Conservation (phyloP, 2,888 invertebrate species). For the Oscheius sp. region DNA sequence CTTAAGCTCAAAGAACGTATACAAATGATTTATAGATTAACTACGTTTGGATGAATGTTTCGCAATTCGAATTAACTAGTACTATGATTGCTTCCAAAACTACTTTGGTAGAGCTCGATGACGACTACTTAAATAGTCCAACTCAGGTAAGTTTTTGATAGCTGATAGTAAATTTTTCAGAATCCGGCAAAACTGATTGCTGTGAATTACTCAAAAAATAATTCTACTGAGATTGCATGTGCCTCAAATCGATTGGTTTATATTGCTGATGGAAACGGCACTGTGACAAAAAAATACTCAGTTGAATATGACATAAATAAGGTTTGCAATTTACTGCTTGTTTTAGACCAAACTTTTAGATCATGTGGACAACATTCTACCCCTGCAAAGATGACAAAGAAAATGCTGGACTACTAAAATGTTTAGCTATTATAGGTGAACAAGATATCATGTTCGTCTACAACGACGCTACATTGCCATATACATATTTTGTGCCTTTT, state of each 20-base stretch:
- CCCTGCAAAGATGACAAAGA: slow-evolving; percentile 2
- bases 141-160: too few species aligned
- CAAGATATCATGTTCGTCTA: slow-evolving; percentile 38
- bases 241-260: slow-evolving; percentile 4
- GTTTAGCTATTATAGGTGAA: slow-evolving; percentile 49
- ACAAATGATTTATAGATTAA: too few species aligned
- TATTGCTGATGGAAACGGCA: background rate
- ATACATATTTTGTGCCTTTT: slow-evolving; percentile 50
- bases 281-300: background rate
- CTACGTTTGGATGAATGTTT: too few species aligned
- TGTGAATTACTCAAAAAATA: too few species aligned
- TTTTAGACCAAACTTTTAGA: background rate
- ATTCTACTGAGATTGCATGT: background rate
- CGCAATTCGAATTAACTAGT: too few species aligned
- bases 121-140: too few species aligned
- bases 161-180: too few species aligned
- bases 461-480: slow-evolving; percentile 38
- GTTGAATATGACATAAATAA: slow-evolving; percentile 12
- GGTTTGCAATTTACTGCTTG: background rate
- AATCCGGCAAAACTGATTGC: too few species aligned
- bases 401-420: slow-evolving; percentile 21
- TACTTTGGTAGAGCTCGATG: too few species aligned
- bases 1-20: too few species aligned
- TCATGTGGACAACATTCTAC: background rate
- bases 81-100: too few species aligned